Evolutionary conservation across 1,140 invertebrate species (phyloP), one percentile per base, ranked within the genome.

Genomic region (Sycophaga agraensis): DNA sequence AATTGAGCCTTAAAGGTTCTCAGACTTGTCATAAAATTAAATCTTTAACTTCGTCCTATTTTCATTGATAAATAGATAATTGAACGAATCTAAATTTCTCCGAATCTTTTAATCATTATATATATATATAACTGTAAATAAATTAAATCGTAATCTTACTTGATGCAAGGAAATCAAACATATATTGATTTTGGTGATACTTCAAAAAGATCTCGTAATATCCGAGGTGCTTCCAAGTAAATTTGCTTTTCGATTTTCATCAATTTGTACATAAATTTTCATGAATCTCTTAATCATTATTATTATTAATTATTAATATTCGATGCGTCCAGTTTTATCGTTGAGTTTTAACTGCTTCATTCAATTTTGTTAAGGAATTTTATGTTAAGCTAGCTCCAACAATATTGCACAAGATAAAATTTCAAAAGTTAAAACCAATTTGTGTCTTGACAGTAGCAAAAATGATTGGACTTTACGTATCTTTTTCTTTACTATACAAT

Each of bases 181-280:
- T 21, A 34, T 35, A 21, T 57, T 12, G 17, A 46, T 19, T 59
- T 48, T 21, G 24, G 46, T 59, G 45, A 49, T 49, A 37, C 39
- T 39, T 59, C n/a, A 39, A 46, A 39, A 59, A 59, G 56, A 59
- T 59, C 43, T 59, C 56, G 39, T 26, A 14, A 43, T 46, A 37
- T 59, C 28, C 34, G 21, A 35, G 24, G 46, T 59, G 46, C 46
- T 55, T 59, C 51, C 34, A 51, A 64, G 46, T 64, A 42, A 62
- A 39, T 59, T 31, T 48, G 19, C 26, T 54, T 55, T 48, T 64
- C 49, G 24, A 17, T 46, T 53, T 58, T 37, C 22, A 49, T 53
- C 12, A 40, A 39, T 46, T 6, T 37, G 34, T 40, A 63, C 58
- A 48, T 37, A 48, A 34, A 56, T 56, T 4, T 51, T 56, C 24